phyloP scores from a whole-genome alignment of 2,797 vertebrate species.

The Apogon talboti region DNA sequence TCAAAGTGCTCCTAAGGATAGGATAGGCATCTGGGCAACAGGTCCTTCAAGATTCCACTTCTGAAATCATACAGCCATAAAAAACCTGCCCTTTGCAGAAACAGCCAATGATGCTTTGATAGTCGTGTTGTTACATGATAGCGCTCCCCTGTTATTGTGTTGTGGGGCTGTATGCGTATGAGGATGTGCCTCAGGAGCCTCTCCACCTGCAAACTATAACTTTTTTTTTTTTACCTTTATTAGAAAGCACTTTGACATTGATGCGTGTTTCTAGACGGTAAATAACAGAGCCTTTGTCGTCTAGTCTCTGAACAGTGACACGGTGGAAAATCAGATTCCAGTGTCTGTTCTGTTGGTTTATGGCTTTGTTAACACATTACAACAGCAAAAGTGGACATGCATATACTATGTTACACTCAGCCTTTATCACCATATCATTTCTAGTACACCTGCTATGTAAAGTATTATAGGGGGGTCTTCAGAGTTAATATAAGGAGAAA shows the following conservation, averaged over 20 bases:
- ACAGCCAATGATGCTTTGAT: conserved; percentile 25
- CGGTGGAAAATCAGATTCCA: neutral
- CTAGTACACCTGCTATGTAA: neutral
- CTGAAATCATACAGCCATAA: conserved; percentile 35
- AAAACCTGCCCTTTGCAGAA: conserved; percentile 5
- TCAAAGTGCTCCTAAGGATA: conserved; percentile 48
- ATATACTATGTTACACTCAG: too few relatives aligned
- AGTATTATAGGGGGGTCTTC: neutral
- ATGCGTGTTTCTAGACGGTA: conserved; percentile 14
- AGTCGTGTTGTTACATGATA: conserved; percentile 47
- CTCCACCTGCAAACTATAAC: conserved; percentile 50
- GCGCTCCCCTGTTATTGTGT: conserved; percentile 34
- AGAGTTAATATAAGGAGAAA: neutral
- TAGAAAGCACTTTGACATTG: conserved; percentile 10
- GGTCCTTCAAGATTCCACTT: conserved; percentile 46
- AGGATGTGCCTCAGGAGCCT: conserved; percentile 33
- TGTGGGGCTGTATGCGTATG: conserved; percentile 23
- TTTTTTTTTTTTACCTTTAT: conserved; percentile 13
- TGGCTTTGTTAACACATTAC: conserved; percentile 5
- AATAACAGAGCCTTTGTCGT: conserved; percentile 18
- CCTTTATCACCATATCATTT: too few relatives aligned
- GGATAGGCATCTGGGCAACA: conserved; percentile 52
- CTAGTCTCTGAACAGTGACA: conserved; percentile 16
- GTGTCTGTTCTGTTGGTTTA: conserved; percentile 14
- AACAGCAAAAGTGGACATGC: too few relatives aligned